Percentiles rank a stretch among this genome's conserved stretches.
These are phyloP conservation scores for Aleiodes leptofemur DNA, from an alignment of 2,888 invertebrate genomes.

Conservation along the genomic window DNA sequence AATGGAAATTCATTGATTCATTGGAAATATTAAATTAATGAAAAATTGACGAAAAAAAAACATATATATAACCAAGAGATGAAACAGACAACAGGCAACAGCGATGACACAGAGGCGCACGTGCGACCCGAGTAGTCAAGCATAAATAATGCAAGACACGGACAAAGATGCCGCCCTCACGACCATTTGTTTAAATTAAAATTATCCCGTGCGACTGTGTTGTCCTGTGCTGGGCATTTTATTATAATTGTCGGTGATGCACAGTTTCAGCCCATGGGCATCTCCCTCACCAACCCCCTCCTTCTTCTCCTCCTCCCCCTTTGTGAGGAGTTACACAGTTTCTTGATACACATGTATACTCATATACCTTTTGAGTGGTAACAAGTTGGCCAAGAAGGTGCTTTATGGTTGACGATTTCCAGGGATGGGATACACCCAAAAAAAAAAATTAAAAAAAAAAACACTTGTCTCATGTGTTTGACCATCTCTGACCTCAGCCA, in stretches of 20 bases:
- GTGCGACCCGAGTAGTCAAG: slow-evolving; percentile 71
- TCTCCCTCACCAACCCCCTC: slow-evolving; percentile 24
- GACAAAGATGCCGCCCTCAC: slow-evolving; percentile 75
- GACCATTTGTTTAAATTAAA: slow-evolving; percentile 76
- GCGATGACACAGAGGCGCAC: slow-evolving; percentile 74
- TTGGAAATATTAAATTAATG: slow-evolving; percentile 49
- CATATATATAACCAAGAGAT: slow-evolving; percentile 48
- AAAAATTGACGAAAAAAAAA: slow-evolving; percentile 30
- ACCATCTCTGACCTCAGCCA: not conserved
- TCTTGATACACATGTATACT: slow-evolving; percentile 31
- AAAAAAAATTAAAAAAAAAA: not conserved
- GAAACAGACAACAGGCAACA: slow-evolving; percentile 54
- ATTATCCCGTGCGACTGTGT: slow-evolving; percentile 66
- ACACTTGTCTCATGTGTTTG: not conserved
- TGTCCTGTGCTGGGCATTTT: slow-evolving; percentile 51
- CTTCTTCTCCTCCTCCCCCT: too few relatives aligned
- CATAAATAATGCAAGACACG: slow-evolving; percentile 75
- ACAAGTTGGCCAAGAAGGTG: slow-evolving; percentile 15
- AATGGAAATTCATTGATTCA: too few relatives aligned
- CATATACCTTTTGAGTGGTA: slow-evolving; percentile 4
- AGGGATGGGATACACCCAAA: not conserved
- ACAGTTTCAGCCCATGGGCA: slow-evolving; percentile 13
- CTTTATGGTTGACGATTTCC: slow-evolving; percentile 26
- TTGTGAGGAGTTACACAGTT: slow-evolving; percentile 25
- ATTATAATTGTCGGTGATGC: slow-evolving; percentile 43